These are phyloP conservation scores for Sitta europaea DNA, from an alignment of 2,113 vertebrate genomes.

Conservation along the genomic window DNA sequence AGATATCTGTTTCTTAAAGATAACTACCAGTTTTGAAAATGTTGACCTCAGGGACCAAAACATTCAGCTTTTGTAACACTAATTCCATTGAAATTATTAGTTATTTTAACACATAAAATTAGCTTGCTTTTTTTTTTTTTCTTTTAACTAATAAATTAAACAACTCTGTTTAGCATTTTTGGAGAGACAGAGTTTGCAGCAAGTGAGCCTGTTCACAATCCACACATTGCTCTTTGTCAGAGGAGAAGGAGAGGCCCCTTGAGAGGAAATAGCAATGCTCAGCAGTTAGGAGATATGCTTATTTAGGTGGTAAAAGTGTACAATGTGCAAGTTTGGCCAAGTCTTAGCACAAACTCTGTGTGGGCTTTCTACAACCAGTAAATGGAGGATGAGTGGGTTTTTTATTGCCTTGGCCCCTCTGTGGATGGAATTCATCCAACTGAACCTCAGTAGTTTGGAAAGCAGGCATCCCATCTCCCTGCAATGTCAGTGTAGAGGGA, in stretches of 20 bases:
- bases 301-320: neutral
- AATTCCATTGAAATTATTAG: neutral
- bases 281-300: neutral
- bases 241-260: neutral
- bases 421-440: neutral
- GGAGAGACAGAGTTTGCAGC: neutral
- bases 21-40: constrained; percentile 30
- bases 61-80: neutral
- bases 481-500: neutral
- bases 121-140: neutral
- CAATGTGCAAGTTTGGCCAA: fast-evolving
- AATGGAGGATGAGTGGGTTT: neutral
- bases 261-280: neutral
- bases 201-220: neutral
- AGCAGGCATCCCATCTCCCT: neutral
- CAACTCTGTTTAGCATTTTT: neutral
- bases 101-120: neutral
- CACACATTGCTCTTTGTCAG: neutral
- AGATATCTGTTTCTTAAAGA: constrained; percentile 47
- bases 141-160: neutral
- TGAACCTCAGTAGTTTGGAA: neutral
- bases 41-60: constrained; percentile 2
- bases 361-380: neutral
- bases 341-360: neutral
- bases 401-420: neutral